Evolutionary conservation across 2,797 vertebrate genomes (phyloP).

Genomic region (Tokudaia muenninki): DNA sequence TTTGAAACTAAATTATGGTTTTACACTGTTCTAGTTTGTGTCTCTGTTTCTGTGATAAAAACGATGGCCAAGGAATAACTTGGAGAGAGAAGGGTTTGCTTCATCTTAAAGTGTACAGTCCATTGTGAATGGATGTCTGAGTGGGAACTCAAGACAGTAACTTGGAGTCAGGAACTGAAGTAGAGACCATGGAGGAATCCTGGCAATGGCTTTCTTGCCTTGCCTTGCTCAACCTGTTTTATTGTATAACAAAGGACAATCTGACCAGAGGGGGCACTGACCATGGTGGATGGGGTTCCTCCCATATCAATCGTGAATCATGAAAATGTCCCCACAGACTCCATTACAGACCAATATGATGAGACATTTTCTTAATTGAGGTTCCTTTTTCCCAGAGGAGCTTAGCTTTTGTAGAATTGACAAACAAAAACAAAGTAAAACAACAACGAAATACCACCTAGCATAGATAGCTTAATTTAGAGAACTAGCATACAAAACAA

Average conservation of each 20-base stretch:
- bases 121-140: neutral
- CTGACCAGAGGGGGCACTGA: neutral
- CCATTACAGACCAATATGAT: neutral
- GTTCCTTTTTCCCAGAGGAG: neutral
- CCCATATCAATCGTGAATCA: neutral
- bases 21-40: neutral
- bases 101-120: neutral
- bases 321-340: neutral
- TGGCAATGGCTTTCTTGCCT: neutral
- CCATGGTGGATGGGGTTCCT: neutral
- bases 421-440: neutral
- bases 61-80: neutral
- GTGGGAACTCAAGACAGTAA: neutral
- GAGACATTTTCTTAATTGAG: neutral
- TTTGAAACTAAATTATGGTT: constrained; percentile 66
- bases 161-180: neutral
- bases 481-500: neutral
- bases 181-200: neutral
- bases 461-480: neutral
- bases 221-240: neutral
- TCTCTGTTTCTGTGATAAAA: neutral
- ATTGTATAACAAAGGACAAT: neutral
- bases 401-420: neutral
- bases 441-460: neutral
- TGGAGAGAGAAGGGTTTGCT: neutral